Percentiles rank a stretch among this genome's conserved stretches.
phyloP scores from a whole-genome alignment of 2,888 invertebrate genomes.

The Drosophila incognita region DNA sequence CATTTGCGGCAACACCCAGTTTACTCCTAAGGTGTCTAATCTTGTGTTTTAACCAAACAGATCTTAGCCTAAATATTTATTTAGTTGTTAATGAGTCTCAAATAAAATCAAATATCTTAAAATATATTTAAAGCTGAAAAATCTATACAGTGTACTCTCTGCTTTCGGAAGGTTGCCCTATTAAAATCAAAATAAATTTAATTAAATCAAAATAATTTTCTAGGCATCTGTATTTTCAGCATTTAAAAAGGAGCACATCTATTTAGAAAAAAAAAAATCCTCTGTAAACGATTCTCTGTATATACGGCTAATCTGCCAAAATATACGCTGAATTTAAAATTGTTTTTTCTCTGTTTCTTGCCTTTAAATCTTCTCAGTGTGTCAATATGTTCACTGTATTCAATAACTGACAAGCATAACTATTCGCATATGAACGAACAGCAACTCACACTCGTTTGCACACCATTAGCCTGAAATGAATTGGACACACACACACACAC shows the following conservation, averaged over 20 bases:
- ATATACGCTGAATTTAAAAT: neutral
- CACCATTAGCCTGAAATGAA: slow-evolving; percentile 42
- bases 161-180: neutral
- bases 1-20: slow-evolving; percentile 39
- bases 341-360: too few species aligned
- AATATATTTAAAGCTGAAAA: neutral
- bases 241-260: neutral
- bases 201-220: neutral
- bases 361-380: neutral
- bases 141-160: neutral
- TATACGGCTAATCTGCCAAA: too few species aligned
- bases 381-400: slow-evolving; percentile 9
- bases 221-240: neutral
- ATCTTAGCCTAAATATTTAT: slow-evolving; percentile 10
- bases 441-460: slow-evolving; percentile 40
- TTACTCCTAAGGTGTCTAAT: slow-evolving; percentile 26
- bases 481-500: slow-evolving; percentile 11
- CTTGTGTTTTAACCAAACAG: slow-evolving; percentile 18
- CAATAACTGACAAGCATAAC: slow-evolving; percentile 26
- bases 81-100: neutral
- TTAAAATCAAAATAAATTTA: neutral
- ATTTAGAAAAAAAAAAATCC: neutral
- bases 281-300: neutral
- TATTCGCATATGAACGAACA: slow-evolving; percentile 20
- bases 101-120: neutral